Evolutionary conservation across 2,888 invertebrate species (phyloP), one percentile per base, ranked within the genome.

Genomic region (Metellina segmentata): DNA sequence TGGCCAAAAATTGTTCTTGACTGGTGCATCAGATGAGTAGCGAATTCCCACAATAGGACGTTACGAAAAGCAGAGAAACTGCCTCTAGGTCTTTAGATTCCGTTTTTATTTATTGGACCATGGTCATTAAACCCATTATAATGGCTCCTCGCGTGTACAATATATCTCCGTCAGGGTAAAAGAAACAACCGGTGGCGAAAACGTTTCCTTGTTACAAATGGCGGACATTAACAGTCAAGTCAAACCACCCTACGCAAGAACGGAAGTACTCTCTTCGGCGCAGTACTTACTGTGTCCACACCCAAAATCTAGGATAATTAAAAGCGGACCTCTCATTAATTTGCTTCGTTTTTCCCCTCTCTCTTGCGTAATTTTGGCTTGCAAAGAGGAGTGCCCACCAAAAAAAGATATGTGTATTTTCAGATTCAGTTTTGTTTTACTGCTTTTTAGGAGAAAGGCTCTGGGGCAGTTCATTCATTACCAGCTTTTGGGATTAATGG

Each of bases 41-140:
- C 61, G 16, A 61, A 61, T 61, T 61, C 61, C 16, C 61, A 61
- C 8, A 61, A 16, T 16, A 16, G 61, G 61, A 61, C 61, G 16
- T 16, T 16, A 11, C 61, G 11, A 16, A 61, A 61, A 61, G 16
- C 8, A 61, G 9, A 9, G 61, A 8, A 61, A 61, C 61, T 16
- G 13, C 61, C 61, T 61, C 16, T 5, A 9, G 61, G 61, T 11
- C 16, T 34, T 34, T 34, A 34, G 34, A 7, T 74, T 74, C 20
- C 8, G 74, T n/a, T 34, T 19, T 34, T 74, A 19, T 74, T 74
- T 74, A 34, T 74, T 19, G 20, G 11, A 19, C 69, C 19, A 70
- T 82, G 88, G 88, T 89, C 88, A 89, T 89, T 82, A 89, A 82
- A 81, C 88, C 81, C 75, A 82, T 89, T 89, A 89, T 53, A 74